Evolutionary conservation across 2,888 invertebrate genomes (phyloP).

Genomic region (Smittia aterrima): DNA sequence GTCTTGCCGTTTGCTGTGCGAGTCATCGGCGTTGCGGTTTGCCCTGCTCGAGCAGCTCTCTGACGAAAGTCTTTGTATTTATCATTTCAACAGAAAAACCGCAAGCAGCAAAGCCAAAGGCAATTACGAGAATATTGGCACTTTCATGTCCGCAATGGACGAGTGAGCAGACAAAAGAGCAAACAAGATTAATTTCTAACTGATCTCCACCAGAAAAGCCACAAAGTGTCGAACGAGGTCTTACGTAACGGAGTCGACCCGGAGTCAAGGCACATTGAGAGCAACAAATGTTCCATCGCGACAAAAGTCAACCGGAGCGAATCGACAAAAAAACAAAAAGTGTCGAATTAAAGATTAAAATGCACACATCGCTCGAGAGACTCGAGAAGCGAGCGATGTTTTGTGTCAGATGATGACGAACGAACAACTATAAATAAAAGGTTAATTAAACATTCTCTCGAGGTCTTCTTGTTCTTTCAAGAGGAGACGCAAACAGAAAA

Average conservation of each 20-base stretch:
- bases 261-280: too few species aligned
- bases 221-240: slow-evolving; percentile 23
- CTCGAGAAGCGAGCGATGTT: slow-evolving; percentile 3
- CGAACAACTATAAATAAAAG: slow-evolving; percentile 42
- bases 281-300: neutral
- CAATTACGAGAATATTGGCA: neutral
- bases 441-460: slow-evolving; percentile 43
- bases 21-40: slow-evolving; percentile 14
- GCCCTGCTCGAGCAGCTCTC: too few species aligned
- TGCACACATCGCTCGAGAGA: slow-evolving; percentile 26
- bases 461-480: neutral
- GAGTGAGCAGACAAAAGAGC: neutral
- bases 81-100: slow-evolving; percentile 41
- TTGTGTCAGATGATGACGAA: slow-evolving; percentile 11
- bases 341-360: slow-evolving; percentile 25
- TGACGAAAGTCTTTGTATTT: slow-evolving; percentile 28
- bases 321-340: neutral
- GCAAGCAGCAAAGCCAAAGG: neutral
- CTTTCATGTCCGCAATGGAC: neutral
- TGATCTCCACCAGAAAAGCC: neutral
- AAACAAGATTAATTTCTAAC: neutral
- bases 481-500: slow-evolving; percentile 8
- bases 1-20: neutral
- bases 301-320: neutral
- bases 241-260: neutral